phyloP scores from a whole-genome alignment of 1,140 invertebrate genomes.

The Drosophila yakuba region DNA sequence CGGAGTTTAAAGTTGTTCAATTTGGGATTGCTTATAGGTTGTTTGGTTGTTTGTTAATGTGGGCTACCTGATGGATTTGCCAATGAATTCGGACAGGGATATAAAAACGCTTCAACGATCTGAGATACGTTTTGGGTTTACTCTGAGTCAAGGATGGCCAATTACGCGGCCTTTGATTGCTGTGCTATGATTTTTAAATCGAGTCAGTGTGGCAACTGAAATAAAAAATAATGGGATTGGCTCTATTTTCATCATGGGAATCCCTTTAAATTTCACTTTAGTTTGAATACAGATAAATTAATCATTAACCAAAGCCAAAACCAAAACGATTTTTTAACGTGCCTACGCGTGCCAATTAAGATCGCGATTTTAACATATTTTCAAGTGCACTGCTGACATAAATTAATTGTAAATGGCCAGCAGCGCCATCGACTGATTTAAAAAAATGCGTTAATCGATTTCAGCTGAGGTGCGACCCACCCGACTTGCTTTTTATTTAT shows the following conservation, averaged over 20 bases:
- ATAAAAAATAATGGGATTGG: not conserved
- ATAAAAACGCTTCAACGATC: conserved; percentile 19
- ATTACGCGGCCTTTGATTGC: conserved; percentile 9
- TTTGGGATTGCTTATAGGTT: conserved; percentile 8
- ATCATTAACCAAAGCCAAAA: conserved; percentile 1
- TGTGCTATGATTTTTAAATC: conserved; percentile 4
- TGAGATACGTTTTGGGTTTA: conserved; percentile 22
- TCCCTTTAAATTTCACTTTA: not conserved
- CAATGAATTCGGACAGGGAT: conserved; percentile 26
- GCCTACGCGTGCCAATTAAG: conserved; percentile 13
- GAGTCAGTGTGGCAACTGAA: no score
- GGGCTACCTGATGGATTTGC: conserved; percentile 28
- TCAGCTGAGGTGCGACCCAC: conserved; percentile 41
- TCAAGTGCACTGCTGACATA: conserved; percentile 61
- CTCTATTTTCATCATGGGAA: not conserved
- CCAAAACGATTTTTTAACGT: not conserved
- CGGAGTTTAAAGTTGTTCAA: conserved; percentile 15
- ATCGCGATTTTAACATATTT: conserved; percentile 38
- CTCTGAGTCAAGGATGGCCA: conserved; percentile 36
- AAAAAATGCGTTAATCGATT: conserved; percentile 59
- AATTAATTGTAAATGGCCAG: conserved; percentile 33
- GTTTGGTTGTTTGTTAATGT: not conserved
- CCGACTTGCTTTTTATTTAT: conserved; percentile 16
- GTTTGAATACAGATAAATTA: conserved; percentile 1
- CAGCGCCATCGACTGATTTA: conserved; percentile 51